Percentiles rank a stretch among this genome's conserved stretches.
These are phyloP conservation scores for Temnothorax curvispinosus DNA, from an alignment of 1,140 invertebrate species.

Conservation along the genomic window DNA sequence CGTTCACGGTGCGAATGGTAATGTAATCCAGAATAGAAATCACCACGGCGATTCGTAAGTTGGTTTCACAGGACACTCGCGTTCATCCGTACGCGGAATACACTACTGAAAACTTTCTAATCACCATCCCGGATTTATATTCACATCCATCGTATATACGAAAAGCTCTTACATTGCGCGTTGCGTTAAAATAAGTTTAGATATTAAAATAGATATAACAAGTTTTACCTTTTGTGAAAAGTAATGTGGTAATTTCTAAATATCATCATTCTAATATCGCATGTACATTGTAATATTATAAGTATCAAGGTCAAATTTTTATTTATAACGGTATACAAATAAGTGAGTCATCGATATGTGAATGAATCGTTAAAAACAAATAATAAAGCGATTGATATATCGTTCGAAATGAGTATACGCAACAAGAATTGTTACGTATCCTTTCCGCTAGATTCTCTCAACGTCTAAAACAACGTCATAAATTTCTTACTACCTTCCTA, in stretches of 20 bases:
- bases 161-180: not conserved
- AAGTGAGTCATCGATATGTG: not conserved
- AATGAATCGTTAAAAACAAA: not conserved
- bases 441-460: not conserved
- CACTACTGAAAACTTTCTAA: constrained; percentile 27
- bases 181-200: not conserved
- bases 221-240: not conserved
- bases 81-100: not conserved
- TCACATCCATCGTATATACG: not conserved
- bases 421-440: not conserved
- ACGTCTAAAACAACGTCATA: not conserved
- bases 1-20: constrained; percentile 40
- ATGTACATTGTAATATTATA: not conserved
- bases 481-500: constrained; percentile 20
- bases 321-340: not conserved
- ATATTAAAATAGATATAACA: not conserved
- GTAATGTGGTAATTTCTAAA: not conserved
- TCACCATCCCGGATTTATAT: not conserved
- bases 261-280: not conserved
- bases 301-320: not conserved
- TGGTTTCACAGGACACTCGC: not conserved
- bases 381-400: not conserved
- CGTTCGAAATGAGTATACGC: too few species aligned
- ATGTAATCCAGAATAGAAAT: constrained; percentile 54
- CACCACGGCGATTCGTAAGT: constrained; percentile 5